Percentiles rank a stretch among this genome's conserved stretches.
These are phyloP conservation scores for Netelia fuscicornis DNA, from an alignment of 2,888 invertebrate species.

Conservation along the genomic window DNA sequence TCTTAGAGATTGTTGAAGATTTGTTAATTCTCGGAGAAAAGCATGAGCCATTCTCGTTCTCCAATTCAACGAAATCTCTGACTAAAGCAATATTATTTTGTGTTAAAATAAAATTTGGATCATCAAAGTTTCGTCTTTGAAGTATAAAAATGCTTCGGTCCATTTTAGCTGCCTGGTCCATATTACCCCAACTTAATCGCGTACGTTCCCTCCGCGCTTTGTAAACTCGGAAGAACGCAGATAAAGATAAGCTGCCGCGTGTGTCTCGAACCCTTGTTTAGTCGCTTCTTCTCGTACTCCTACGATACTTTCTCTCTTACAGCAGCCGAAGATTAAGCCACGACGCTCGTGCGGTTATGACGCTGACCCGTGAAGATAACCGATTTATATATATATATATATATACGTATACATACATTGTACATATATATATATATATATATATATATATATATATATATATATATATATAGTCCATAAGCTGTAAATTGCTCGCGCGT, in stretches of 20 bases:
- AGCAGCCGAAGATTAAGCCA: slow-evolving; percentile 81
- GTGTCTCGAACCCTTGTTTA: slow-evolving; percentile 72
- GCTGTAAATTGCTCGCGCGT: slow-evolving; percentile 73
- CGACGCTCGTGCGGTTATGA: slow-evolving; percentile 72
- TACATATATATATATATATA: no score
- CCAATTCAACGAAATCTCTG: no score
- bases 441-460: neutral
- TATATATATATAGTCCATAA: slow-evolving; percentile 71
- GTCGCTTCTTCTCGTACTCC: slow-evolving; percentile 55
- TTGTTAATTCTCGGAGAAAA: no score
- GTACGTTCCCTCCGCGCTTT: slow-evolving; percentile 54
- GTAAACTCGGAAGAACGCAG: slow-evolving; percentile 75
- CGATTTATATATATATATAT: slow-evolving; percentile 51
- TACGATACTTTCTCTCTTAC: slow-evolving; percentile 68
- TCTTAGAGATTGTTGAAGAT: no score
- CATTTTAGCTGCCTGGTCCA: no score
- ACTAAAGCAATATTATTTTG: no score
- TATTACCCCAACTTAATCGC: no score
- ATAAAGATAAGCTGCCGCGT: slow-evolving; percentile 79
- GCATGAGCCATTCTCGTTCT: no score
- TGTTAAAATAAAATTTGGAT: no score
- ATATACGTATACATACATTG: no score
- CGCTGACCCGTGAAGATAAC: slow-evolving; percentile 83
- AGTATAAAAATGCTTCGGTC: no score
- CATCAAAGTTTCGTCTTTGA: no score